These are phyloP conservation scores for Tethya wilhelma DNA, from an alignment of 37 sponge, comb jelly and placozoan species.

Conservation along the genomic window DNA sequence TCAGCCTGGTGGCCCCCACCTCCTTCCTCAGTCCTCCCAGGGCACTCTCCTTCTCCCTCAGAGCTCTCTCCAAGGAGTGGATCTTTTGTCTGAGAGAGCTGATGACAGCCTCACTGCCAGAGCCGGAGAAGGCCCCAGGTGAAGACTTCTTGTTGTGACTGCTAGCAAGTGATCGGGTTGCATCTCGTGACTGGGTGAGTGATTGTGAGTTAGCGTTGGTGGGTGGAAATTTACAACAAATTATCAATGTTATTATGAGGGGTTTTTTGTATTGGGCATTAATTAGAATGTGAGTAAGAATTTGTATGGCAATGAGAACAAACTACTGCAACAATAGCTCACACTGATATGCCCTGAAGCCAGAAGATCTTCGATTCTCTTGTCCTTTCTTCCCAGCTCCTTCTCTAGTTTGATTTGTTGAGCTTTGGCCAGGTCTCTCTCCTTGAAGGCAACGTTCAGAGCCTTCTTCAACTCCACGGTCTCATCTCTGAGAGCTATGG, in stretches of 20 bases:
- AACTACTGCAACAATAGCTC: slow-evolving; percentile 8
- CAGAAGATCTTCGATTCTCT: slow-evolving; percentile 68
- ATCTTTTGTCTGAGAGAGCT: slow-evolving; percentile 52
- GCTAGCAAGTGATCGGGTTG: slow-evolving; percentile 43
- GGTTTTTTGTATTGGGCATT: too few relatives aligned
- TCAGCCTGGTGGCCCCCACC: slow-evolving; percentile 25
- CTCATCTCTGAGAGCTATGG: slow-evolving; percentile 45
- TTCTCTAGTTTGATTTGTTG: not conserved
- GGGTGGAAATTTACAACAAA: too few relatives aligned
- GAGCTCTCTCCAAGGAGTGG: slow-evolving; percentile 47
- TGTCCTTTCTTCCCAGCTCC: slow-evolving; percentile 53
- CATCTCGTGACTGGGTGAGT: slow-evolving; percentile 24
- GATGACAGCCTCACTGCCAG: not conserved
- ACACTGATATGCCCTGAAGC: slow-evolving; percentile 55
- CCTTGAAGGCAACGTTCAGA: not conserved
- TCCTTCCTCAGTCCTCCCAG: slow-evolving; percentile 5
- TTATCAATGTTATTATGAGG: too few relatives aligned
- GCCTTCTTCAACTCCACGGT: slow-evolving; percentile 26
- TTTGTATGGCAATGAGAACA: too few relatives aligned
- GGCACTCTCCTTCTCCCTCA: slow-evolving; percentile 64
- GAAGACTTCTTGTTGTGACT: slow-evolving; percentile 4
- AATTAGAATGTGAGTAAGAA: too few relatives aligned
- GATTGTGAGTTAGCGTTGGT: slow-evolving; percentile 15
- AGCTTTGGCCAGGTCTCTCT: slow-evolving; percentile 27
- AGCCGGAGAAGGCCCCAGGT: not conserved